These are phyloP conservation scores for Acestrorhynchus altus DNA, from an alignment of 2,797 vertebrate species.

Conservation along the genomic window DNA sequence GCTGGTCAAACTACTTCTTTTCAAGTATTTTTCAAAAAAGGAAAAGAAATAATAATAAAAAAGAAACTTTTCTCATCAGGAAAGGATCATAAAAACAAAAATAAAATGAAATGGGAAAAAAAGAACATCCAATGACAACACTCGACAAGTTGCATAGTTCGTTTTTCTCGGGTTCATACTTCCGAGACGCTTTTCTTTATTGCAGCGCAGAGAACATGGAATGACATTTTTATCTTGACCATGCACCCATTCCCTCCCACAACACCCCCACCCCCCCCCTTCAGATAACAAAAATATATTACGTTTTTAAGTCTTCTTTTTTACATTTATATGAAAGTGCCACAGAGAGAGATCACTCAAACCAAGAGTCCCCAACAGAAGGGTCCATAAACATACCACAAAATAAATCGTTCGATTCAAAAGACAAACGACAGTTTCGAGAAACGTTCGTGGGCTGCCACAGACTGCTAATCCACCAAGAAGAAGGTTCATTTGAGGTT, in stretches of 20 bases:
- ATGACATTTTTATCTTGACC: conserved; percentile 55
- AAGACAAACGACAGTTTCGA: conserved; percentile 25
- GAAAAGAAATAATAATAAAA: conserved; percentile 67
- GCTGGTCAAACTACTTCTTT: conserved; percentile 88
- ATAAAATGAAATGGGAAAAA: conserved; percentile 47
- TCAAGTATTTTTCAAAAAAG: conserved; percentile 89
- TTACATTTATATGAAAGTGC: conserved; percentile 71
- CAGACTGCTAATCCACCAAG: conserved; percentile 34
- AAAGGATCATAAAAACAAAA: conserved; percentile 80
- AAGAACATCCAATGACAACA: conserved; percentile 70
- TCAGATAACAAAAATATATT: conserved; percentile 72
- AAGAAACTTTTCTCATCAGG: conserved; percentile 71
- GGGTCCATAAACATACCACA: conserved; percentile 51
- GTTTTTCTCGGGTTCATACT: conserved; percentile 54
- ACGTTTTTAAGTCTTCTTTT: conserved; percentile 66
- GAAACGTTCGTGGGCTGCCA: conserved; percentile 42
- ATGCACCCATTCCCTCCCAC: conserved; percentile 70
- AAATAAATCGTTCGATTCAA: conserved; percentile 43
- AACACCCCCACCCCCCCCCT: conserved; percentile 62
- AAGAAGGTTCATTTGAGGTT: conserved; percentile 12
- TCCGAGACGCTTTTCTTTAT: conserved; percentile 73
- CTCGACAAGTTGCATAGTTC: conserved; percentile 89
- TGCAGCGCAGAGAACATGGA: conserved; percentile 72
- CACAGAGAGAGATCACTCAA: conserved; percentile 58
- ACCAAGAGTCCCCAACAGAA: conserved; percentile 50